A percentile compares a stretch with the other conserved stretches of the same genome.
These are phyloP conservation scores for roundworm (Caenorhabditis elegans) DNA, from an alignment of 1,140 invertebrate genomes.

Conservation along the genomic window WBcel235 BX284602.5:9442501-9443000, in stretches of 20 bases:
- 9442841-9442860: background rate
- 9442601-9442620: background rate
- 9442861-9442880: background rate
- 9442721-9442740: background rate
- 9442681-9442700: background rate
- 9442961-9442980: background rate
- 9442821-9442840: background rate
- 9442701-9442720: background rate
- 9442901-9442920: background rate
- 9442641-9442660: background rate
- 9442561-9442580: conserved; percentile 7
- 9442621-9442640: background rate
- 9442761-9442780: background rate
- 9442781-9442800: background rate
- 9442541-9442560: background rate
- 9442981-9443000: background rate
- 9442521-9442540: background rate
- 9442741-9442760: background rate
- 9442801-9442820: background rate
- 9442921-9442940: background rate
- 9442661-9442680: background rate
- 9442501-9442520: background rate
- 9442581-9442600: background rate
- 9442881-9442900: background rate
- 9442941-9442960: background rate